Percentiles rank a stretch among this genome's conserved stretches.
phyloP scores from a whole-genome alignment of 2,888 invertebrate genomes.

The Silvanus unidentatus region DNA sequence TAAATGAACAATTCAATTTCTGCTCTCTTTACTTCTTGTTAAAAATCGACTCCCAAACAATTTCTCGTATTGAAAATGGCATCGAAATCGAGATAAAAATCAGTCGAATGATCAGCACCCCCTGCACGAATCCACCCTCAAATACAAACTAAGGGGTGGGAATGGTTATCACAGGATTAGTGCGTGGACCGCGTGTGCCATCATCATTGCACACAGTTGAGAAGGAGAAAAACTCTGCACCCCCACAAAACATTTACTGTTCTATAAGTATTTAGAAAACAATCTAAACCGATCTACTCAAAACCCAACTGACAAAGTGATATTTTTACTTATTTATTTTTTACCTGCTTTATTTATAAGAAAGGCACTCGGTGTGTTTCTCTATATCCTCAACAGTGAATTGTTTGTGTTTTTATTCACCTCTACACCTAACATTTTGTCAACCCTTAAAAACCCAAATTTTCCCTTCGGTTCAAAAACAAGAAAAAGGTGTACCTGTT shows the following conservation, averaged over 20 bases:
- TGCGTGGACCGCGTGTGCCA: conserved; percentile 35
- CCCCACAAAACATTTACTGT: not conserved
- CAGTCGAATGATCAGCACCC: conserved; percentile 14
- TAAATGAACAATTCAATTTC: too few species aligned
- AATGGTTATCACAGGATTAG: conserved; percentile 33
- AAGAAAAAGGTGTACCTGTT: too few species aligned
- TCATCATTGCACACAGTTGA: conserved; percentile 10
- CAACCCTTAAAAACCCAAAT: too few species aligned
- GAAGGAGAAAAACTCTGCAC: conserved; percentile 8
- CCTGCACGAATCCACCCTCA: conserved; percentile 12
- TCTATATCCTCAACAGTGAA: too few species aligned
- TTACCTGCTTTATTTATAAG: not conserved
- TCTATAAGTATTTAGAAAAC: not conserved
- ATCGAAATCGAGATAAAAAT: conserved; percentile 1
- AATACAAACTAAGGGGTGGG: conserved; percentile 19
- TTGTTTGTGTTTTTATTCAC: too few species aligned
- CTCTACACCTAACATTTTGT: too few species aligned
- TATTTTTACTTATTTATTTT: conserved; percentile 2
- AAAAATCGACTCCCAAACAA: too few species aligned
- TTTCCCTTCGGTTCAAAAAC: too few species aligned
- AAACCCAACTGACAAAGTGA: too few species aligned
- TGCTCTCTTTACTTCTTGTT: too few species aligned
- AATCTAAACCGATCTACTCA: not conserved
- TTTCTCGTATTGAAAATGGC: too few species aligned
- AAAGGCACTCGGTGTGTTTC: not conserved